phyloP scores from a whole-genome alignment of 2,113 vertebrate genomes.

The Tupaia chinensis region DNA sequence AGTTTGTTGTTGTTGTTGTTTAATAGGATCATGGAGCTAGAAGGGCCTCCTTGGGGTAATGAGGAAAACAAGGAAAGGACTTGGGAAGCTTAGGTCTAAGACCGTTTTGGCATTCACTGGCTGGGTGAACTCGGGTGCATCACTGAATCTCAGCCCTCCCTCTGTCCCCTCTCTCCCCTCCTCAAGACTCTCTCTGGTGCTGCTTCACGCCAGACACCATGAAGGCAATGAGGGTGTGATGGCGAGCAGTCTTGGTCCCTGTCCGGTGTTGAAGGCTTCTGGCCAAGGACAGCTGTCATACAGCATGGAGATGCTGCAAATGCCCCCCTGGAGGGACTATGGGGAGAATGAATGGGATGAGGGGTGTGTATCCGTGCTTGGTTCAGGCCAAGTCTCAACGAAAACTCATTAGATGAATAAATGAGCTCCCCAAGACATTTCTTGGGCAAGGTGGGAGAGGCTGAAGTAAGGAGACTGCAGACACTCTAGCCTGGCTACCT shows the following conservation, averaged over 20 bases:
- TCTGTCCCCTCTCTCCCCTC: too few species aligned
- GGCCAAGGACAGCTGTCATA: neutral
- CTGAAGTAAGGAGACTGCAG: neutral
- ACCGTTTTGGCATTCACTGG: rapidly evolving
- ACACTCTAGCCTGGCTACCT: neutral
- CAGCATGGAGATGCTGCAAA: rapidly evolving
- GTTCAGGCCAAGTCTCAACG: neutral
- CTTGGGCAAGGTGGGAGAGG: neutral
- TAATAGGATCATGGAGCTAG: neutral
- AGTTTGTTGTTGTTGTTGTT: neutral
- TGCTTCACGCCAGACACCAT: rapidly evolving
- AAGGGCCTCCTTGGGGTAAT: neutral
- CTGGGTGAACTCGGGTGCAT: neutral
- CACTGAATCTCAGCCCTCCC: neutral
- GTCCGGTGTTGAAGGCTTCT: neutral
- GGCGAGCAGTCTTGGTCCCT: neutral
- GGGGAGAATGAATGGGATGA: too few species aligned
- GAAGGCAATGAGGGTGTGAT: neutral
- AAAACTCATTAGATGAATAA: neutral
- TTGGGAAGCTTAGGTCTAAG: neutral
- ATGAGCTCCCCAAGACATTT: neutral
- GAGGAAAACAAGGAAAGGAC: neutral
- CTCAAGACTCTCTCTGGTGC: neutral
- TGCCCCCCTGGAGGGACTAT: rapidly evolving
- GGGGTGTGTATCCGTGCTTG: too few species aligned